These are phyloP conservation scores for Bergia sp. DNA, from an alignment of 92 coral and sea anemone species.

Conservation along the genomic window DNA sequence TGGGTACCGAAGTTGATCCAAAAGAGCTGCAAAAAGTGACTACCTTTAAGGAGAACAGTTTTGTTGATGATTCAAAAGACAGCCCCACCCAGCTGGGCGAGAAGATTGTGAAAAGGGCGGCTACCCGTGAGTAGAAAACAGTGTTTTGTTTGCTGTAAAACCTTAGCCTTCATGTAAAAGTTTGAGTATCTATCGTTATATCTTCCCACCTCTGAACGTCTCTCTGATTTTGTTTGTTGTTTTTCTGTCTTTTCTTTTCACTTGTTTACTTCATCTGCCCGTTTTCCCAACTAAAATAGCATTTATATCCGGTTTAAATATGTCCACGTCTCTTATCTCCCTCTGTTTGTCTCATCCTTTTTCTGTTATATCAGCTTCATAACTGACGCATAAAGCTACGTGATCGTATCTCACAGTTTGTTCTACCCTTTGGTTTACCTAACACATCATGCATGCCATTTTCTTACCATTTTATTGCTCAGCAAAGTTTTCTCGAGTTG, in stretches of 20 bases:
- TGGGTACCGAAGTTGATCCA: conserved; percentile 38
- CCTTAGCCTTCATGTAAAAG: not conserved
- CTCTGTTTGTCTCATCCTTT: too few relatives aligned
- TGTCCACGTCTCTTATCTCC: not conserved
- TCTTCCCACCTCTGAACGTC: too few relatives aligned
- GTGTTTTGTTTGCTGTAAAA: not conserved
- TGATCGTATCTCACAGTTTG: not conserved
- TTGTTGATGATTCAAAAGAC: conserved; percentile 32
- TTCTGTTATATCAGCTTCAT: too few relatives aligned
- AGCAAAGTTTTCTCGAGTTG: too few relatives aligned
- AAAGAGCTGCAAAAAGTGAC: conserved; percentile 42
- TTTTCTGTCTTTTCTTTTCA: not conserved
- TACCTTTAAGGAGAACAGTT: conserved; percentile 32
- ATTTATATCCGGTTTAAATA: not conserved
- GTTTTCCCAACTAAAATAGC: not conserved
- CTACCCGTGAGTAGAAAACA: conserved; percentile 1
- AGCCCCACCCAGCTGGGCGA: conserved; percentile 41
- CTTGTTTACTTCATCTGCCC: too few relatives aligned
- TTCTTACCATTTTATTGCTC: not conserved
- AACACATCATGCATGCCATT: not conserved
- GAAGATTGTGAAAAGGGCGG: conserved; percentile 33
- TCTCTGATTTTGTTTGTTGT: too few relatives aligned
- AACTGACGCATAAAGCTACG: not conserved
- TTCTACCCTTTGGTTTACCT: not conserved
- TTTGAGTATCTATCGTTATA: too few relatives aligned